Evolutionary conservation across 2,113 vertebrate genomes (phyloP).

Genomic region (Garra rufa): DNA sequence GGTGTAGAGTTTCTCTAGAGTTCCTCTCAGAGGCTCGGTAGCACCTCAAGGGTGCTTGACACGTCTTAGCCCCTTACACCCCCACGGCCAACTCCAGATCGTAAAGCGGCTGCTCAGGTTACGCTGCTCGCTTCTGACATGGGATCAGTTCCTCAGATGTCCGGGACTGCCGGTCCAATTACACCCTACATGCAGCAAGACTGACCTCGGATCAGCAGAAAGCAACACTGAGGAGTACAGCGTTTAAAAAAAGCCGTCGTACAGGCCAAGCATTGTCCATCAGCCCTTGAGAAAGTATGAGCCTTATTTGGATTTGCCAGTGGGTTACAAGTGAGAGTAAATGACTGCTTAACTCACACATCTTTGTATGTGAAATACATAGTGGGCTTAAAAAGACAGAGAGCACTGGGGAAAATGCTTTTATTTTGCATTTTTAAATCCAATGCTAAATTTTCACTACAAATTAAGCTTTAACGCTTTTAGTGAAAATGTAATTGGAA

Average conservation of each 20-base stretch:
- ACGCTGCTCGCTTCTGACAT: conserved; percentile 22
- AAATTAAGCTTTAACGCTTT: not conserved
- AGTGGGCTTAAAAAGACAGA: not conserved
- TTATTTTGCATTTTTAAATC: not conserved
- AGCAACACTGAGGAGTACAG: not conserved
- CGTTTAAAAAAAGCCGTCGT: conserved; percentile 67
- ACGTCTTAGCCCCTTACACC: conserved; percentile 35
- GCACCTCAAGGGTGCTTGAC: conserved; percentile 59
- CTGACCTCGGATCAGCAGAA: conserved; percentile 18
- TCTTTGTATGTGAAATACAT: not conserved
- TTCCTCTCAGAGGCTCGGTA: conserved; percentile 18
- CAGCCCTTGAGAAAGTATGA: conserved; percentile 36
- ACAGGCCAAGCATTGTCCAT: conserved; percentile 65
- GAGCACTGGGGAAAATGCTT: not conserved
- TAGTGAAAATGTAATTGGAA: not conserved
- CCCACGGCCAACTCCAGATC: conserved; percentile 9
- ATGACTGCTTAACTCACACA: not conserved
- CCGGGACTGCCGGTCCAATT: not conserved
- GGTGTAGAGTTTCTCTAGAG: conserved; percentile 73
- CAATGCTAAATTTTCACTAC: not conserved
- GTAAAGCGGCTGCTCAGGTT: conserved; percentile 50
- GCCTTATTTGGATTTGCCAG: conserved; percentile 70
- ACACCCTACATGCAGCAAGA: no score
- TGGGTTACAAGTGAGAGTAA: conserved; percentile 3
- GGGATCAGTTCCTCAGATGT: conserved; percentile 14